phyloP scores from a whole-genome alignment of 1,140 invertebrate genomes.

The Gonioctena quinquepunctata region DNA sequence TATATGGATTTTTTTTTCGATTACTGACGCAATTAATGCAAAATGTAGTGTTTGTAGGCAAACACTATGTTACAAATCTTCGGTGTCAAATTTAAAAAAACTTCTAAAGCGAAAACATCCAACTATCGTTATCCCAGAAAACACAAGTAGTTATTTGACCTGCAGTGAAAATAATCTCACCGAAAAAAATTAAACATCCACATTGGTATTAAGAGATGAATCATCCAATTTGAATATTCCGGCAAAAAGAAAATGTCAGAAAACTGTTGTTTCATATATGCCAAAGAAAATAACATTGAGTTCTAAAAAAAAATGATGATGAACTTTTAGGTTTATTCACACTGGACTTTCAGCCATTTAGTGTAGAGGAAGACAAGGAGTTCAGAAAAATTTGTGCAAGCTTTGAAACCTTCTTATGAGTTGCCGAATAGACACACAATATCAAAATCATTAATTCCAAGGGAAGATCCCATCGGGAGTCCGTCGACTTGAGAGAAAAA shows the following conservation, averaged over 20 bases:
- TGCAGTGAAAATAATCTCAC: background rate
- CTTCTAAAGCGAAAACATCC: conserved; percentile 10
- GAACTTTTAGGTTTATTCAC: conserved; percentile 27
- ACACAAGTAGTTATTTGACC: background rate
- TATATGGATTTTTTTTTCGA: background rate
- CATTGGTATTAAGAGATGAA: background rate
- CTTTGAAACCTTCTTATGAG: conserved; percentile 34
- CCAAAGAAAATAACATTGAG: background rate
- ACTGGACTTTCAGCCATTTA: conserved; percentile 36
- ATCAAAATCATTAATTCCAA: conserved; percentile 1
- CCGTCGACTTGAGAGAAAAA: too few species aligned
- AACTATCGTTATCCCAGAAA: background rate
- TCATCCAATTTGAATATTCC: background rate
- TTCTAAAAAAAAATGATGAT: conserved; percentile 8
- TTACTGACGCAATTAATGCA: background rate
- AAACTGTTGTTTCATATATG: background rate
- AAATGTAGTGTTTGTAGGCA: background rate
- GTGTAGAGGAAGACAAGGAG: conserved; percentile 34
- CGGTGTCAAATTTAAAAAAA: conserved; percentile 3
- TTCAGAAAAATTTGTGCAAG: conserved; percentile 32
- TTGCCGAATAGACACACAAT: conserved; percentile 29
- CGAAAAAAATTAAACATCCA: background rate
- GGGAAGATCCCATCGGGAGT: too few species aligned
- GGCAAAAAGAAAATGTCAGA: background rate
- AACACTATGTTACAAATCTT: background rate